Conservation (phyloP, 2,888 invertebrate genomes). For the Himalopsyche tibetana region DNA sequence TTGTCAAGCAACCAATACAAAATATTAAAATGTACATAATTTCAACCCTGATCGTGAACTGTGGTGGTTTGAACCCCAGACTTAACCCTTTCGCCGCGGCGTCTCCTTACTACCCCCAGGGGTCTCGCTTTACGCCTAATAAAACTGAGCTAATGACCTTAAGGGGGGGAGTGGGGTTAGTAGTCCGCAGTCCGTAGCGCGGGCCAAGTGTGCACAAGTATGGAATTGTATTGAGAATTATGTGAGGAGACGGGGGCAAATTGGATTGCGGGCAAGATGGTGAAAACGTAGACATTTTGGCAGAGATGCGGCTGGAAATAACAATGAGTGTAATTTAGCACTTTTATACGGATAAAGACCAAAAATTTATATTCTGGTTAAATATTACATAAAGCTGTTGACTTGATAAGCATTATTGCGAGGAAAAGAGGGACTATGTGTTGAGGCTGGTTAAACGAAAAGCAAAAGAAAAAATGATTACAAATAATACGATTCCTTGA, state of each 20-base stretch:
- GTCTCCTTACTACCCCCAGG: slow-evolving; percentile 38
- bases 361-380: slow-evolving; percentile 16
- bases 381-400: background rate
- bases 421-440: no score
- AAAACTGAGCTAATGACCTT: slow-evolving; percentile 42
- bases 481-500: no score
- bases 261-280: slow-evolving; percentile 43
- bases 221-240: slow-evolving; percentile 42
- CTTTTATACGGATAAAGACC: background rate
- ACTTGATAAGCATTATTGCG: no score
- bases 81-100: slow-evolving; percentile 40
- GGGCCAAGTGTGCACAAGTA: background rate
- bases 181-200: background rate
- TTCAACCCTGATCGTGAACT: background rate
- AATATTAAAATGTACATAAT: background rate
- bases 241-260: slow-evolving; percentile 12
- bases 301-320: slow-evolving; percentile 26
- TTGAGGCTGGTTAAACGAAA: no score
- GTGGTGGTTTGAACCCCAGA: slow-evolving; percentile 41
- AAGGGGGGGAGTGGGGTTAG: background rate
- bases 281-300: slow-evolving; percentile 39
- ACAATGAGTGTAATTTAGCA: slow-evolving; percentile 1
- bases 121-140: slow-evolving; percentile 43
- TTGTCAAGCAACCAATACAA: no score
- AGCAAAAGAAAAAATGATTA: no score